Base-by-base conservation (phyloP, 2,113 vertebrate species). In the Strix uralensis region DNA sequence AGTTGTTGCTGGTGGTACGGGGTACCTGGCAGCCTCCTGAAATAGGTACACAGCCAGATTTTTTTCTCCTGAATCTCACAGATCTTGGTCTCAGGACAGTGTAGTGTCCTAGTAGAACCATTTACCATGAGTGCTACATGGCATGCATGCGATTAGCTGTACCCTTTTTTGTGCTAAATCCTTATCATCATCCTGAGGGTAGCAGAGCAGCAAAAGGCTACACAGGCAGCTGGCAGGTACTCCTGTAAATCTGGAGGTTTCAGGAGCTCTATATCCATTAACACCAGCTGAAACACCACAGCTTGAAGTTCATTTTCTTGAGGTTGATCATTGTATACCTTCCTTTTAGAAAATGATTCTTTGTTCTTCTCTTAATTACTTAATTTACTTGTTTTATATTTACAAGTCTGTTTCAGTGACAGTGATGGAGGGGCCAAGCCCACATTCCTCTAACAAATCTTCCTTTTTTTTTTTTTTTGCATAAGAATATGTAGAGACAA, bases 281-380 rank as follows among this genome's bases (percentile, higher is more conserved):
- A 61, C 7, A 85, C 15, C 38, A 91, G 38, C 40, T 47, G 78
- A 61, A 91, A 15, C 19, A 84, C 15, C 52, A 58, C 44, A 79
- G 34, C 70, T 58, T 38, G 40, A 54, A 85, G 63, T 54, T 82
- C 13, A 20, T 86, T 80, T 87, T 83, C 26, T 27, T 62, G 21
- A 90, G 42, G 16, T 0, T 66, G 15, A 73, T 51, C 13, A 34
- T 54, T 27, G 22, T 38, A 10, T 59, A 72, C n/a, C 67, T 86
- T 23, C 40, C 18, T 92, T 86, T 78, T 44, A 81, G 38, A 95
- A 93, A 83, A 72, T 16, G 1, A 73, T 62, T 91, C 62, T 92
- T 85, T 92, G 13, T 80, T 93, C 57, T 85, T 70, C n/a, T 70
- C 79, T 67, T 90, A 81, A 92, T 92, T 59, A 58, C 73, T 93